A percentile compares a stretch with the other conserved stretches of the same genome.
Evolutionary conservation across 1,140 invertebrate species (phyloP).

Genomic region (Epicauta chinensis): DNA sequence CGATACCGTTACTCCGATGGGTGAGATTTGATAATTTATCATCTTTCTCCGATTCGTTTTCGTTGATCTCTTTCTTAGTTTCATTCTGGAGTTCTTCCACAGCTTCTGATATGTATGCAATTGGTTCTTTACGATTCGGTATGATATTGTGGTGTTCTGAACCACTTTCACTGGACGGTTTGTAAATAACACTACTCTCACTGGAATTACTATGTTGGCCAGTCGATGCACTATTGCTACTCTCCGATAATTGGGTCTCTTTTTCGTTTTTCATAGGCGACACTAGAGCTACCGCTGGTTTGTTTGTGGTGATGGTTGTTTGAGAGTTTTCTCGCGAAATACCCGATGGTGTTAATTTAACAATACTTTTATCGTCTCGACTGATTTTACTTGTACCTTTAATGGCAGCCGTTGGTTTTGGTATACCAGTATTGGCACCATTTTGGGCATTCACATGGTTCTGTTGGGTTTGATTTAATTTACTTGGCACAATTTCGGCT

Average conservation of each 20-base stretch:
- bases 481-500: constrained; percentile 14
- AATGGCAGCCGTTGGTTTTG: constrained; percentile 83
- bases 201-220: constrained; percentile 53
- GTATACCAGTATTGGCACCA: constrained; percentile 60
- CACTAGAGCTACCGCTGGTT: constrained; percentile 62
- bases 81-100: constrained; percentile 2
- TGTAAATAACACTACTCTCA: constrained; percentile 62
- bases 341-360: constrained; percentile 25
- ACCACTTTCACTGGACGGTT: constrained; percentile 59
- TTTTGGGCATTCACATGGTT: constrained; percentile 13
- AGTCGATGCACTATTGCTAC: constrained; percentile 42
- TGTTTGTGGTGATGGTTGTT: constrained; percentile 28
- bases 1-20: constrained; percentile 3
- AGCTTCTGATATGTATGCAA: constrained; percentile 27
- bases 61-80: neutral
- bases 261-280: constrained; percentile 59
- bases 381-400: constrained; percentile 70
- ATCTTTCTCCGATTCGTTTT: constrained; percentile 5
- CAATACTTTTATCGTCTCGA: constrained; percentile 20
- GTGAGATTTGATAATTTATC: constrained; percentile 15
- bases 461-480: constrained; percentile 1
- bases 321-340: constrained; percentile 23
- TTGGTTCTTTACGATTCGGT: constrained; percentile 50
- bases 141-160: constrained; percentile 49
- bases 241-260: constrained; percentile 27